phyloP scores from a whole-genome alignment of 2,888 invertebrate genomes.

The Hydrotaea cyrtoneurina region DNA sequence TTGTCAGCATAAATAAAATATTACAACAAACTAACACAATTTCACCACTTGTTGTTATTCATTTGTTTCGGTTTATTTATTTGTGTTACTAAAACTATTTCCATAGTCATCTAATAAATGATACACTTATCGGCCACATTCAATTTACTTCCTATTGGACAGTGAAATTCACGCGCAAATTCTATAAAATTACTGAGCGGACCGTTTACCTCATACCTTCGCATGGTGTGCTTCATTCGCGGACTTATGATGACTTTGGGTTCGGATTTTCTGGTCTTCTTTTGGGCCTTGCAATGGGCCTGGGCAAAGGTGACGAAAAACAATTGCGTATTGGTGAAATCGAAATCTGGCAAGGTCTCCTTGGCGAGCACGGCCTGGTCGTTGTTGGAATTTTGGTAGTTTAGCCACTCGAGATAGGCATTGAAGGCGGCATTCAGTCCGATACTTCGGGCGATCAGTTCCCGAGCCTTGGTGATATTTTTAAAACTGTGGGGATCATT shows the following conservation, averaged over 20 bases:
- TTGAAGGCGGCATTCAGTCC: constrained; percentile 76
- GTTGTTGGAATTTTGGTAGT: constrained; percentile 73
- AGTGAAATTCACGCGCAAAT: constrained; percentile 76
- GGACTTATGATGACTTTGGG: constrained; percentile 39
- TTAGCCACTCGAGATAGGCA: constrained; percentile 76
- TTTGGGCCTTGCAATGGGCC: constrained; percentile 71
- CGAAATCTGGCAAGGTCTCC: constrained; percentile 75
- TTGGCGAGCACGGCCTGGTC: constrained; percentile 72
- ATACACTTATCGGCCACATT: constrained; percentile 76
- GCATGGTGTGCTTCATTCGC: constrained; percentile 71
- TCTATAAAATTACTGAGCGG: constrained; percentile 74
- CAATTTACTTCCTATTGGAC: constrained; percentile 75
- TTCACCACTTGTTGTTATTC: not conserved
- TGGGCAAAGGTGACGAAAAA: constrained; percentile 78
- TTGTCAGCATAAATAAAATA: not conserved
- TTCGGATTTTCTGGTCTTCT: not conserved
- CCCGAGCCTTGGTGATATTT: constrained; percentile 68
- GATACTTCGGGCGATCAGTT: constrained; percentile 72
- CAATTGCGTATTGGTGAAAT: constrained; percentile 77
- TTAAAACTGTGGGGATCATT: constrained; percentile 65
- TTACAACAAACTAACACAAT: constrained; percentile 13
- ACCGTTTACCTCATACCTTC: constrained; percentile 74
- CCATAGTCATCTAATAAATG: constrained; percentile 72
- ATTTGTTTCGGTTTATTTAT: not conserved
- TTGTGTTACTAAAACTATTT: constrained; percentile 6